Percentiles rank a stretch among this genome's conserved stretches.
phyloP scores from a whole-genome alignment of 2,888 invertebrate species.

The Macrophya annulata region DNA sequence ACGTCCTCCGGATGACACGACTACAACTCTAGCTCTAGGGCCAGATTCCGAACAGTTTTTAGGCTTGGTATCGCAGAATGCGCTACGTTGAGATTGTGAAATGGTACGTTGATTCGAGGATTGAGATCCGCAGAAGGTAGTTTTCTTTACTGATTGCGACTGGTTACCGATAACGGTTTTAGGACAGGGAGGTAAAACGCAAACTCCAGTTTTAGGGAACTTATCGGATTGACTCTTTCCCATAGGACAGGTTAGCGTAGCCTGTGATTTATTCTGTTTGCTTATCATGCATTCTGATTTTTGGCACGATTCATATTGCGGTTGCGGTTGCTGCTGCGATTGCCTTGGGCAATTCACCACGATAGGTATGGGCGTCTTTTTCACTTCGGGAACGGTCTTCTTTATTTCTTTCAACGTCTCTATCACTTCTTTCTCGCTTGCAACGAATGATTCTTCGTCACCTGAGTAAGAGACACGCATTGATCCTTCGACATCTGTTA shows the following conservation, averaged over 20 bases:
- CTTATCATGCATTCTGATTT: conserved; percentile 68
- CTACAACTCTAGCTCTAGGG: conserved; percentile 73
- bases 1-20: conserved; percentile 73
- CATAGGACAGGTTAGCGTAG: conserved; percentile 71
- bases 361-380: conserved; percentile 18
- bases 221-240: conserved; percentile 66
- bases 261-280: conserved; percentile 65
- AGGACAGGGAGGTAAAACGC: conserved; percentile 75
- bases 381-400: conserved; percentile 8
- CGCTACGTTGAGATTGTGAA: conserved; percentile 58
- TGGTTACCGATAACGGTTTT: conserved; percentile 76
- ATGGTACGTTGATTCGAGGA: conserved; percentile 52
- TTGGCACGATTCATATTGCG: conserved; percentile 29
- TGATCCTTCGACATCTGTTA: conserved; percentile 46
- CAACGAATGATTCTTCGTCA: conserved; percentile 59
- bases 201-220: conserved; percentile 71
- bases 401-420: conserved; percentile 32
- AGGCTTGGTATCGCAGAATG: conserved; percentile 58
- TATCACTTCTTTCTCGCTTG: conserved; percentile 34
- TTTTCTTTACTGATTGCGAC: conserved; percentile 43
- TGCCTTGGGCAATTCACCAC: background rate
- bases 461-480: conserved; percentile 55
- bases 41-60: conserved; percentile 66
- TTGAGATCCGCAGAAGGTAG: conserved; percentile 32
- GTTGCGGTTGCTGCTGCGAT: background rate